Evolutionary conservation across 2,113 vertebrate species (phyloP), one percentile per base, ranked within the genome.

Genomic region (Cheilinus undulatus): DNA sequence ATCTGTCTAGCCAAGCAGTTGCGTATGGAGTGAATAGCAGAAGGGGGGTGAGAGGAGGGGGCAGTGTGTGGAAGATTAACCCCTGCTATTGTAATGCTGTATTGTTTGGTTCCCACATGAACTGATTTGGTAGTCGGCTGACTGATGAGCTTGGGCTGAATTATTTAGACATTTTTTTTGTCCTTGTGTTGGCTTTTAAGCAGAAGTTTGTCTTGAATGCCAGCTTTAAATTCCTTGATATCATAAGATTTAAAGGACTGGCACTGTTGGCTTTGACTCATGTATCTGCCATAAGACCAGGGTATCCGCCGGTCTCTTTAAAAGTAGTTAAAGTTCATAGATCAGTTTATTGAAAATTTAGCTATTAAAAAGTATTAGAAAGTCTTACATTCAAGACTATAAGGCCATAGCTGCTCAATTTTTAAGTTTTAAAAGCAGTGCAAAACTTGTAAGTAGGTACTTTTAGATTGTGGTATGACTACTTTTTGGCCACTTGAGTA

Each of bases 1-100:
- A 88, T 91, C 84, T 90, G 91, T 90, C 80, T 88, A 63, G 64
- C 82, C 76, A 84, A 76, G 59, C 82, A 82, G 51, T 58, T 71
- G 59, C 82, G 56, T 48, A 58, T 63, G 28, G 65, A 71, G 43
- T 69, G 76, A 80, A 70, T 78, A 77, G 69, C 42, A 69, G 75
- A 4, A 23, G 26, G 60, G 43, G 62, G 1, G 51, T 22, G 14
- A 27, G 36, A 32, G 32, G 68, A n/a, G 67, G 75, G 81, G 58
- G 61, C 14, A 60, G 26, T 68, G 61, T 71, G 82, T 86, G 73
- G 67, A 81, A 86, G 87, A 90, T 91, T 90, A 88, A 90, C 84
- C 84, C 84, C 56, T 58, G 60, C 76, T 65, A 72, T 88, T 88
- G 79, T 84, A 26, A 62, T 52, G 42, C 51, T 59, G 56, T 78